Percentiles rank a stretch among this genome's conserved stretches.
These are phyloP conservation scores for Tetraneura akinire DNA, from an alignment of 1,140 invertebrate species.

Conservation along the genomic window DNA sequence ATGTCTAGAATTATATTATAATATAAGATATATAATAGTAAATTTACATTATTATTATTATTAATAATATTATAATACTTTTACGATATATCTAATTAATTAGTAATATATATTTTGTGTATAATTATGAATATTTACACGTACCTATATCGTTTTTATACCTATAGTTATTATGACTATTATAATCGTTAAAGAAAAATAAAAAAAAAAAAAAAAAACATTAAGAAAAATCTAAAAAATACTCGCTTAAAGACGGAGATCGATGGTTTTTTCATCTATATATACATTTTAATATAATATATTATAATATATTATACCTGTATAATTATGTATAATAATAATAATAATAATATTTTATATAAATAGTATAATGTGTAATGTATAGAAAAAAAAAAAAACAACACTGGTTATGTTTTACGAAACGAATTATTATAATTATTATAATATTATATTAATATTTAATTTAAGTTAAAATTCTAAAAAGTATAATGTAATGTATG, in stretches of 20 bases:
- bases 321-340: background rate
- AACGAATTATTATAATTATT: constrained; percentile 14
- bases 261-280: constrained; percentile 35
- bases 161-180: too few species aligned
- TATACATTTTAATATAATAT: too few species aligned
- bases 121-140: constrained; percentile 39
- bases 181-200: too few species aligned
- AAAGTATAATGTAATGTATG: too few species aligned
- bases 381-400: background rate
- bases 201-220: constrained; percentile 32
- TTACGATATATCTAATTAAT: constrained; percentile 9
- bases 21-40: background rate
- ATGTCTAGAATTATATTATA: background rate
- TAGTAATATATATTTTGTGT: background rate
- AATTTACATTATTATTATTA: too few species aligned
- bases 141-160: too few species aligned
- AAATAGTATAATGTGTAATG: too few species aligned
- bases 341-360: background rate
- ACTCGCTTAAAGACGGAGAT: constrained; percentile 43
- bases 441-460: background rate
- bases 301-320: too few species aligned
- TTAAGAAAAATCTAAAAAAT: too few species aligned
- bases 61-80: background rate
- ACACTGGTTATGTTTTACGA: constrained; percentile 33
- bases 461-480: constrained; percentile 15